Base-by-base conservation (phyloP, 2,888 invertebrate species). In the Xylocampa areola region DNA sequence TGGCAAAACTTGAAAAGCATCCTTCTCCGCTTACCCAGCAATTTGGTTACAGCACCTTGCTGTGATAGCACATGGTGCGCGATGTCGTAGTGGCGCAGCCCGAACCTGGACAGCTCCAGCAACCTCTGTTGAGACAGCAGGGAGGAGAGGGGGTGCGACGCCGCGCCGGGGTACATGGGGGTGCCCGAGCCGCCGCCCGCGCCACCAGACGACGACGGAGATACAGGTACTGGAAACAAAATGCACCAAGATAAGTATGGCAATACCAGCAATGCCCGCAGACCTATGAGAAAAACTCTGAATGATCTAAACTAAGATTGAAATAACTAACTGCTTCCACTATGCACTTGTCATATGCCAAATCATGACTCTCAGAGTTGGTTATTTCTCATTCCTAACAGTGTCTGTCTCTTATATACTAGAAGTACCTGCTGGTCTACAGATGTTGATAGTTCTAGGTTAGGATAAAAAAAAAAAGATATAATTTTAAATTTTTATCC, bases 41-140 rank as follows among this genome's bases (percentile, higher is more conserved):
- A 95, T 94, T 98, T 98, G 74, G 97, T 97, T 79, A 97, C 98
- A 82, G 98, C 98, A 80, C 98, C 98, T 94, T 98, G 98, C 94
- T 98, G 98, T 59, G 97, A 97, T 51, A 98, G 95, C 94, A 98
- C 97, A 84, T 98, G 98, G 82, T 97, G 97, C 4, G 98, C 98
- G 82, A 98, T 95, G 90, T 98, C 98, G 85, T 98, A 98, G 82
- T 98, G 98, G 71, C 98, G 94, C 73, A 98, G 94, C 72, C 97
- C 95, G 92, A 96, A 95, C 90, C 97, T 94, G 33, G 97, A 97
- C 71, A 98, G 90, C 86, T 98, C 98, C 78, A 98, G 89, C 4
- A 98, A 94, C 64, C 97, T 94, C 87, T 97, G 97, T 82, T 97
- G 96, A 1, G 97, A 96, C 62, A 96, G 95, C 72, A 97, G 88